These are phyloP conservation scores for Ctenochaetus hawaiiensis DNA, from an alignment of 2,797 vertebrate species.

Conservation along the genomic window DNA sequence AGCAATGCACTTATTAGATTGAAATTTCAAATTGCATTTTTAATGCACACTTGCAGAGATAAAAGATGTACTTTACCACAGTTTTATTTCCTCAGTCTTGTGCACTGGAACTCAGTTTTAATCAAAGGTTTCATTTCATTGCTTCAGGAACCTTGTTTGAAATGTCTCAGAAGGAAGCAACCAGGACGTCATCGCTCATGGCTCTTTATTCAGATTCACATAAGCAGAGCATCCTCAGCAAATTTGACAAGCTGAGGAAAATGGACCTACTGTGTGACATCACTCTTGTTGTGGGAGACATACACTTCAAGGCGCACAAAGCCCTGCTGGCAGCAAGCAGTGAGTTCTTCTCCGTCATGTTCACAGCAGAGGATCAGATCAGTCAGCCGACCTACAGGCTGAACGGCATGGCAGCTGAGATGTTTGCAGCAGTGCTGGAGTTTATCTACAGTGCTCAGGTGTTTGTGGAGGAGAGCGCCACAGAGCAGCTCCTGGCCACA, in stretches of 20 bases:
- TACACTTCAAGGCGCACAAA: slow-evolving; percentile 94
- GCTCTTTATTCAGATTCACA: slow-evolving; percentile 89
- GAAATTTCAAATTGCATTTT: neutral
- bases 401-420: slow-evolving; percentile 89
- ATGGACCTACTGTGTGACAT: slow-evolving; percentile 93
- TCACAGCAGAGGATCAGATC: slow-evolving; percentile 87
- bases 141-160: slow-evolving; percentile 5
- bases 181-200: slow-evolving; percentile 62
- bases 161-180: slow-evolving; percentile 82
- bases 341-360: slow-evolving; percentile 94
- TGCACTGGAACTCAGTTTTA: neutral
- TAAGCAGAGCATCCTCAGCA: slow-evolving; percentile 89
- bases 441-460: slow-evolving; percentile 95
- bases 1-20: neutral
- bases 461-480: slow-evolving; percentile 84
- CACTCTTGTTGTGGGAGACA: slow-evolving; percentile 93
- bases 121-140: neutral
- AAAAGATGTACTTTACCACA: neutral
- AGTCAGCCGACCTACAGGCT: slow-evolving; percentile 88
- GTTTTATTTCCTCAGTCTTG: neutral
- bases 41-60: neutral
- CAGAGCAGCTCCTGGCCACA: slow-evolving; percentile 89
- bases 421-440: slow-evolving; percentile 89
- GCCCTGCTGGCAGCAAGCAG: slow-evolving; percentile 95
- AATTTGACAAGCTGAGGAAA: slow-evolving; percentile 90